Base-by-base conservation (phyloP, 2,113 vertebrate species). In the Sinocyclocheilus grahami region DNA sequence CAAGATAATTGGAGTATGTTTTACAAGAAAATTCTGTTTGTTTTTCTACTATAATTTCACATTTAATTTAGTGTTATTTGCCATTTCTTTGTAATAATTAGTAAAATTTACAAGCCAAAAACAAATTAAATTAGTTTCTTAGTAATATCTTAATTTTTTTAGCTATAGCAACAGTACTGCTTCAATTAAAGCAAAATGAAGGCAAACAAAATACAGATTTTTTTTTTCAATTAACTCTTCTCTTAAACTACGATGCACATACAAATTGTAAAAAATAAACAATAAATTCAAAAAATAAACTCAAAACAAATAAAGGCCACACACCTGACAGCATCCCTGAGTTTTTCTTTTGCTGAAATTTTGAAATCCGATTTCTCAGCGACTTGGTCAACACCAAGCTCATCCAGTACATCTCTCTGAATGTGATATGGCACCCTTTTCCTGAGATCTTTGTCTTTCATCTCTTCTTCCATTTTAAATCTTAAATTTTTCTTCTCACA, bases 271-370 rank as follows among this genome's bases (percentile, higher is more conserved):
- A 69, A 24, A 30, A 3, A 33, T 33, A 69, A 6, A 16, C 27
- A 1, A 27, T 27, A 27, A 27, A 27, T 27, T 27, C 27, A 18
- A 13, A 3, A 2, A 14, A 51, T 42, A 51, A 4, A 14, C 12
- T 11, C 51, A 53, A 53, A 27, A 27, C 58, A 10, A 48, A 27
- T 53, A 78, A 84, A 65, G 46, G 42, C n/a, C 33, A 27, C 42
- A 90, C 90, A 95, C 95, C 95, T 94, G 22, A 93, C 0, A 5
- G 93, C 92, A 11, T 90, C 86, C 86, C 90, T 92, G 63, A 95
- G 10, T 75, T 92, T 94, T 10, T 93, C 87, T 5, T 24, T 4
- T 16, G 93, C 5, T 75, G 93, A 71, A 4, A 84, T 58, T 46
- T 91, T 92, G 37, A 84, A 42, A 4, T 90, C 69, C 0, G 87